Percentiles rank a stretch among this genome's conserved stretches.
Evolutionary conservation across 2,113 vertebrate species (phyloP).

Genomic region (Tylochromis polylepis): DNA sequence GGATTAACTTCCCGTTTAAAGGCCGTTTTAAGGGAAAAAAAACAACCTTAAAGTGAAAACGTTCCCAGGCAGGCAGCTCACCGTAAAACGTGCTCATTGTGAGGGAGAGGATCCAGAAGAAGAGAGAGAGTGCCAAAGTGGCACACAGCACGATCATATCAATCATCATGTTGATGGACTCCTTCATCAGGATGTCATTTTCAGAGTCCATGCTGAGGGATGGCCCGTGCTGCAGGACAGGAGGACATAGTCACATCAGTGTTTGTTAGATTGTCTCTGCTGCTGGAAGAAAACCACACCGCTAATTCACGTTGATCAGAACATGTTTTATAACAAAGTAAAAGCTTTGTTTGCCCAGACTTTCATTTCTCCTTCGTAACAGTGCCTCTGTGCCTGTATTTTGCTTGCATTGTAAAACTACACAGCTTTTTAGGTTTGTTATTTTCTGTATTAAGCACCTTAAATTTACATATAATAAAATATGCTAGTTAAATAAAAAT

Average conservation of each 20-base stretch:
- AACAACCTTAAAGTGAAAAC: not conserved
- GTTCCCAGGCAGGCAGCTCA: constrained; percentile 52
- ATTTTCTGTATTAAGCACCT: not conserved
- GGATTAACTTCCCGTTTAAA: not conserved
- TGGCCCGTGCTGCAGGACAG: not conserved
- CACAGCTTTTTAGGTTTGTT: not conserved
- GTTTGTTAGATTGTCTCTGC: not conserved
- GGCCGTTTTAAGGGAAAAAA: not conserved
- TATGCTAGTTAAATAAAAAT: not conserved
- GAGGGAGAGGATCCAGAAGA: constrained; percentile 89
- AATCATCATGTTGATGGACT: constrained; percentile 85
- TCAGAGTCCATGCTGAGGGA: constrained; percentile 38
- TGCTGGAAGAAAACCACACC: not conserved
- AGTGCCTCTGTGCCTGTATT: not conserved
- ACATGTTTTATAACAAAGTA: not conserved
- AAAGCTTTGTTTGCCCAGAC: not conserved
- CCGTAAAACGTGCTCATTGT: constrained; percentile 84
- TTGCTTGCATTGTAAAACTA: not conserved
- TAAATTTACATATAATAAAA: not conserved
- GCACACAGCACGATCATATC: constrained; percentile 85
- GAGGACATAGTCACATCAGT: not conserved
- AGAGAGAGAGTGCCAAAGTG: constrained; percentile 85
- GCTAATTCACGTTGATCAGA: not conserved
- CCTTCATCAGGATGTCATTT: constrained; percentile 64
- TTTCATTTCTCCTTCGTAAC: not conserved